Evolutionary conservation across 2,797 vertebrate genomes (phyloP), one percentile per base, ranked within the genome.

Genomic region (Microchirus variegatus): DNA sequence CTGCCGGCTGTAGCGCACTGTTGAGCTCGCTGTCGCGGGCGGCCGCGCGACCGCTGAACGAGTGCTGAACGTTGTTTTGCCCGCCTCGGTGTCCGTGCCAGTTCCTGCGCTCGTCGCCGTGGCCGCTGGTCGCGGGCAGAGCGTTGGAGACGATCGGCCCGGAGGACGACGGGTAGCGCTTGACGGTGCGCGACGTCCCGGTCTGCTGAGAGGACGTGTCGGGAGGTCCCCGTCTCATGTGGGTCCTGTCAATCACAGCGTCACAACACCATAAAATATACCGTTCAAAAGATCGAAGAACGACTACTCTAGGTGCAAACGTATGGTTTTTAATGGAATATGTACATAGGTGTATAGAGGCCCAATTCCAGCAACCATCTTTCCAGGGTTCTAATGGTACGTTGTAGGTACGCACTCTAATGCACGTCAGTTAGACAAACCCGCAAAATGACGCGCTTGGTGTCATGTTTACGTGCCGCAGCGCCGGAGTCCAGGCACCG

Each of bases 121-220:
- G 70, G 10, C 75, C 31, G 5, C 64, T 77, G 58, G 90, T 89
- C 0, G 2, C 86, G 9, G 95, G 95, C 15, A 98, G 85, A n/a
- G 93, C 93, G 10, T 98, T 98, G 81, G 96, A 97, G 18, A 83
- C 94, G 80, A 97, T 94, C 7, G 95, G 95, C 66, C 92, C 91
- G 10, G 84, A 81, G 53, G 89, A 93, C 13, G 92, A 93, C 10
- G 95, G 95, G 81, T 96, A 95, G 36, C 95, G 96, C 37, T 94
- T 94, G 61, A 95, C 92, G 0, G 95, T 96, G 49, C 95, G 94
- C 55, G 96, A 95, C 2, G 87, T 80, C 52, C 93, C 95, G 0
- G 89, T 77, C 46, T 94, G 93, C 79, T 92, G 92, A 57, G 92
- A 92, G 43, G 93, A 79, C 60, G 90, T 77, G 64, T 89, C 87